These are phyloP conservation scores for Plagodis pulveraria DNA, from an alignment of 2,888 invertebrate genomes.

Conservation along the genomic window DNA sequence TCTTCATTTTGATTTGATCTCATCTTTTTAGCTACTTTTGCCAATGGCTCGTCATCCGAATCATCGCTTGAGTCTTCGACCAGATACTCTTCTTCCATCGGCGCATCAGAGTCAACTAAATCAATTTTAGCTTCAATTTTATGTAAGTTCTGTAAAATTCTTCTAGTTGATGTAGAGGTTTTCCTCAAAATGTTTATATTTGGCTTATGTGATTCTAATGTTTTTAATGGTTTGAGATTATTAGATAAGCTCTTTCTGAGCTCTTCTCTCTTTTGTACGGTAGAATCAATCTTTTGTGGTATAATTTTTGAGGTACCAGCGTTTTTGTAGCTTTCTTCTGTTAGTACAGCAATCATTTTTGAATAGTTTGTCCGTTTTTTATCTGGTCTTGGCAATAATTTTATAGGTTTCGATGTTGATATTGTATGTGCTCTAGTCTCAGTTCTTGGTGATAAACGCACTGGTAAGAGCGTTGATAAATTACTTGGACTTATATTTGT, in stretches of 20 bases:
- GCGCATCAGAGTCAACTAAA: slow-evolving; percentile 47
- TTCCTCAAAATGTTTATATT: slow-evolving; percentile 16
- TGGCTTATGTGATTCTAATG: slow-evolving; percentile 37
- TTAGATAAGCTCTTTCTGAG: slow-evolving; percentile 18
- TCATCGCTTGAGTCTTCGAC: slow-evolving; percentile 36
- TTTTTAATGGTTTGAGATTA: slow-evolving; percentile 48
- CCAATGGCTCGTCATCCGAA: slow-evolving; percentile 71
- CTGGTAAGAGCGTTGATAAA: not conserved
- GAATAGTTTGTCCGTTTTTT: not conserved
- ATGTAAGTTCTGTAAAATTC: slow-evolving; percentile 7
- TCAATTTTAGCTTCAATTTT: slow-evolving; percentile 42
- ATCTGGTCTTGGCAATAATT: not conserved
- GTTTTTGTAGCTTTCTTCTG: no score
- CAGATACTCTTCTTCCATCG: slow-evolving; percentile 46
- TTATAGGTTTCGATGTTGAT: not conserved
- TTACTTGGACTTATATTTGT: slow-evolving; percentile 1
- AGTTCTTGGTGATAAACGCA: not conserved
- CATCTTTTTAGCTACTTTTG: slow-evolving; percentile 57
- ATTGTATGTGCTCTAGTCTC: no score
- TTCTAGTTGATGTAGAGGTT: not conserved
- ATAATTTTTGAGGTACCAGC: no score
- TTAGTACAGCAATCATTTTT: no score
- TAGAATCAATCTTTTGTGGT: no score
- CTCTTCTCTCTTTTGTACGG: no score
- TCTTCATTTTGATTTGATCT: slow-evolving; percentile 18